Evolutionary conservation across 1,140 invertebrate species (phyloP).

Genomic region (Diuraphis noxia): DNA sequence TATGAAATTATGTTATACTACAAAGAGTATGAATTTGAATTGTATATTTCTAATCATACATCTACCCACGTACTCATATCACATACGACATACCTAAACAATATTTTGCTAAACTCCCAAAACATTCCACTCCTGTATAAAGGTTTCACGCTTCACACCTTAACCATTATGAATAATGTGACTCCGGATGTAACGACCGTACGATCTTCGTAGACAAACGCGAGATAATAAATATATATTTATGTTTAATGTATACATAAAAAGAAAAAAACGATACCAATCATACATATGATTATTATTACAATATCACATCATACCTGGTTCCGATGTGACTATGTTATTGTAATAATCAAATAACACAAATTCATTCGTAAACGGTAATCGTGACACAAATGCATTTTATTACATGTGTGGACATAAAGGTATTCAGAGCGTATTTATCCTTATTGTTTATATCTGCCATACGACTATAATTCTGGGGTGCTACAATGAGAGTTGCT

Average conservation of each 20-base stretch:
- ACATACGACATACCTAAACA: too few relatives aligned
- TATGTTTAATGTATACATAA: background rate
- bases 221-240: too few relatives aligned
- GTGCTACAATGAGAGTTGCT: background rate
- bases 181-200: background rate
- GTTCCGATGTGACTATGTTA: too few relatives aligned
- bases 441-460: background rate
- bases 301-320: too few relatives aligned
- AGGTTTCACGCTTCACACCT: background rate
- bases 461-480: background rate
- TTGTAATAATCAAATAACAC: too few relatives aligned
- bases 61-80: background rate
- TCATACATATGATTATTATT: background rate
- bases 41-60: background rate
- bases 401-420: too few relatives aligned
- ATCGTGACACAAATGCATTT: too few relatives aligned
- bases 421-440: too few relatives aligned
- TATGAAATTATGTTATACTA: too few relatives aligned
- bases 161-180: background rate
- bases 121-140: background rate
- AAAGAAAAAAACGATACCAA: background rate
- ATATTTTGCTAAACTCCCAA: background rate
- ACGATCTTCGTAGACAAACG: background rate
- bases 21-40: too few relatives aligned
- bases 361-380: too few relatives aligned